Conservation (phyloP, 2,888 invertebrate species). For the Hypomecis punctinalis region DNA sequence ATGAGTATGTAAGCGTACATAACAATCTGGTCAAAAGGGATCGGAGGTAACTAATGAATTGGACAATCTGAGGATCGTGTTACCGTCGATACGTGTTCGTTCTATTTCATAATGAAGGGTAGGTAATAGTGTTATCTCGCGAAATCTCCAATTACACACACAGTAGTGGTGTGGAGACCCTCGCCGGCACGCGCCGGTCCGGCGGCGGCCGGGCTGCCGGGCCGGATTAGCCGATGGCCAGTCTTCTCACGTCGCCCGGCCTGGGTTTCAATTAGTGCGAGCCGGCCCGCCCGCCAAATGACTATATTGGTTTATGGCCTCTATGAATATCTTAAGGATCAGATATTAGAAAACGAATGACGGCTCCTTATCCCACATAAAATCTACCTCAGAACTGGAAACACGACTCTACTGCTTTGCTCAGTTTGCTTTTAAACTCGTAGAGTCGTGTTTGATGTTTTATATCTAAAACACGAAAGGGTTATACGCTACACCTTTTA, state of each 20-base stretch:
- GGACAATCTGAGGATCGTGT: slow-evolving; percentile 22
- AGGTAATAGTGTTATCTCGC: slow-evolving; percentile 80
- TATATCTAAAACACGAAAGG: slow-evolving; percentile 55
- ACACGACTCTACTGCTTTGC: slow-evolving; percentile 13
- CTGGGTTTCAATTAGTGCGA: slow-evolving; percentile 75
- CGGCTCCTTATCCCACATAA: slow-evolving; percentile 12
- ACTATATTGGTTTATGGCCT: slow-evolving; percentile 71
- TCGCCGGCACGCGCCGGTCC: slow-evolving; percentile 1
- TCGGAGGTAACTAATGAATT: slow-evolving; percentile 20
- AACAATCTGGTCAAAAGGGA: slow-evolving; percentile 16
- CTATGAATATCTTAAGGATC: slow-evolving; percentile 60
- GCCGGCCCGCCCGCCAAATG: slow-evolving; percentile 58
- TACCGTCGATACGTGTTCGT: slow-evolving; percentile 48
- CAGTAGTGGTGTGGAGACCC: slow-evolving; percentile 41
- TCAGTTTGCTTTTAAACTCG: slow-evolving; percentile 13
- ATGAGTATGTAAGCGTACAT: not conserved
- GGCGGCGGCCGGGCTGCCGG: slow-evolving; percentile 43
- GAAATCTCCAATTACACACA: slow-evolving; percentile 79
- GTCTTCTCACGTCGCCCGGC: slow-evolving; percentile 79
- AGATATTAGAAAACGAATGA: slow-evolving; percentile 42
- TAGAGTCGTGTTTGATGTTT: slow-evolving; percentile 36
- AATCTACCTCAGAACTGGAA: slow-evolving; percentile 28
- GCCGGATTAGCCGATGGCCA: slow-evolving; percentile 73
- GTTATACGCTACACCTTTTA: slow-evolving; percentile 65
- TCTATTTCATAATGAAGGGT: slow-evolving; percentile 71